Base-by-base conservation (phyloP, 2,113 vertebrate genomes). In the Glaucidium brasilianum region DNA sequence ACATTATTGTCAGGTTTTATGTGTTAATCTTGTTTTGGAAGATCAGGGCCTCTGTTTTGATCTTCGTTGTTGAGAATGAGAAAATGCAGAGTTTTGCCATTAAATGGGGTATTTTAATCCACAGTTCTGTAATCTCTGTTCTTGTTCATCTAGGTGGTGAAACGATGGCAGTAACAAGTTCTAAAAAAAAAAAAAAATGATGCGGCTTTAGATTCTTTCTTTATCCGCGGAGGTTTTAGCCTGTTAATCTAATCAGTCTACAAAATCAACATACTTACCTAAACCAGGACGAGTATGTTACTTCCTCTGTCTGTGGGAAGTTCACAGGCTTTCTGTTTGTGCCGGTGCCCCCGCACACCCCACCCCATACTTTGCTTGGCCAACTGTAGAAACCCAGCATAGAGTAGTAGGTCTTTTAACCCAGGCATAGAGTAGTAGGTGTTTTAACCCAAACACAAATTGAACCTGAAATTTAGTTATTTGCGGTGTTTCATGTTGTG, bases 61-160 rank as follows among this genome's bases (percentile, higher is more conserved):
- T 52, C 5, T 0, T 6, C 45, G 32, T 3, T 62, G 21, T 2
- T 84, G 55, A 37, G 47, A 68, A 2, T 59, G 74, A 59, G 64
- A 6, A 81, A n/a, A n/a, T 9, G 39, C 72, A 39, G 82, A 26
- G 53, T 79, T 85, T 49, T 55, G 27, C 43, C 35, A 3, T 35
- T 71, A 7, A 9, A 1, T 1, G 63, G 59, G 27, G 0, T 49
- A 2, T 25, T 62, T 49, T 29, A 71, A 26, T 34, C 30, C n/a
- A 1, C 23, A 5, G 5, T 30, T 53, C 37, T 72, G 37, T 45
- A 26, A 4, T 41, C 19, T 34, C 34, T 23, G 0, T 11, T 29
- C 18, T 27, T 10, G 17, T 53, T 88, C 59, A 15, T 35, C 26
- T 29, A 11, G 30, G 15, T 19, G 4, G n/a, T 39, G 12, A 59